Conservation (phyloP, 2,113 vertebrate species). For the Labeo catla region DNA sequence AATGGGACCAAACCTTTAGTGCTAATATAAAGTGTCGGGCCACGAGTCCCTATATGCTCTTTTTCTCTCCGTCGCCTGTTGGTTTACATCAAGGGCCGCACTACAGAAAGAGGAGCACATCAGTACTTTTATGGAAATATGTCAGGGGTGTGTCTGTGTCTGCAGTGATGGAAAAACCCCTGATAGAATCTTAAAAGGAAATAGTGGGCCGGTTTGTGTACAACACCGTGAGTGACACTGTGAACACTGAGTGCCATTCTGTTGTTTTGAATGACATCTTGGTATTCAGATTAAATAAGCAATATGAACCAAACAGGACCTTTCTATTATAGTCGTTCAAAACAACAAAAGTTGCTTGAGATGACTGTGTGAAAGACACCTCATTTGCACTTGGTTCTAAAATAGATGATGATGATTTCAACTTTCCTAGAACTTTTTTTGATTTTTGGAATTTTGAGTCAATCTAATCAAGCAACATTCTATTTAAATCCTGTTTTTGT, state of each 20-base stretch:
- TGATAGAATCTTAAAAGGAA: constrained; percentile 60
- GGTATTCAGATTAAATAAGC: background rate
- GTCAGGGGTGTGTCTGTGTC: background rate
- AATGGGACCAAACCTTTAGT: constrained; percentile 4
- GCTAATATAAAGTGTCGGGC: constrained; percentile 7
- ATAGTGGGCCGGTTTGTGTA: constrained; percentile 27
- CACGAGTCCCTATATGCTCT: background rate
- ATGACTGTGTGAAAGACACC: background rate
- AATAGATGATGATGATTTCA: background rate
- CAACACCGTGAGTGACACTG: background rate
- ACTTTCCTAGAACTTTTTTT: background rate
- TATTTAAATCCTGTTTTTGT: background rate
- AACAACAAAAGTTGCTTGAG: background rate
- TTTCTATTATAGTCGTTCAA: background rate
- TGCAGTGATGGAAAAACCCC: constrained; percentile 42
- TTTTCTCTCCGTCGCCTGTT: background rate
- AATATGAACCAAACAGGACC: background rate
- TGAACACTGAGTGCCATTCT: background rate
- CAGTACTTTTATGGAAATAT: constrained; percentile 15
- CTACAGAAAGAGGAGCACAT: background rate
- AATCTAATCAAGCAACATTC: background rate
- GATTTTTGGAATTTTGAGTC: background rate
- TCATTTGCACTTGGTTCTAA: constrained; percentile 7
- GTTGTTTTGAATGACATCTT: constrained; percentile 14
- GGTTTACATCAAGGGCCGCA: background rate